Evolutionary conservation across 2,888 invertebrate genomes (phyloP).

Genomic region (Terebella lapidaria): DNA sequence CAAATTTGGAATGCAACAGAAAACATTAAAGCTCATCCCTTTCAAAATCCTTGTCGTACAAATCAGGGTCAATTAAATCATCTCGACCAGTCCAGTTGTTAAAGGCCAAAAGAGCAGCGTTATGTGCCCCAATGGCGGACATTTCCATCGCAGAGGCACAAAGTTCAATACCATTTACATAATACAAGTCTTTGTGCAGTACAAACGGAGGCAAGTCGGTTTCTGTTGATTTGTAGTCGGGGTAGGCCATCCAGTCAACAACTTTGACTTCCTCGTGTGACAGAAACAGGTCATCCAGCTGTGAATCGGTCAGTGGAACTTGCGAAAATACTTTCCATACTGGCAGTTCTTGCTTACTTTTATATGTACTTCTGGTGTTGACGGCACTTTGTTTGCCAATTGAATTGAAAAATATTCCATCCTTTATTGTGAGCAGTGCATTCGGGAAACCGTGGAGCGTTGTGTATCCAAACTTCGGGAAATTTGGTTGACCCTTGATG

Average conservation of each 20-base stretch:
- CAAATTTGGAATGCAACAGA: no score
- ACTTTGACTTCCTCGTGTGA: constrained; percentile 31
- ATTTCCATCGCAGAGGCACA: constrained; percentile 68
- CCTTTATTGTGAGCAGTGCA: constrained; percentile 56
- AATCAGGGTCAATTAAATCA: background rate
- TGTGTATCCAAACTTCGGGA: constrained; percentile 53
- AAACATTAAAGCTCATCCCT: no score
- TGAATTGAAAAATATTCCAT: constrained; percentile 56
- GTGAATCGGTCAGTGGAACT: constrained; percentile 50
- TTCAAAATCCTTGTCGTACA: no score
- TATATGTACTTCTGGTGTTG: constrained; percentile 21
- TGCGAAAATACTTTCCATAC: constrained; percentile 63
- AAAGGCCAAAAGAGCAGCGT: constrained; percentile 59
- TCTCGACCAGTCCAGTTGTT: background rate
- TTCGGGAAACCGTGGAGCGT: constrained; percentile 40
- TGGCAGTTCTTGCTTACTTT: constrained; percentile 15
- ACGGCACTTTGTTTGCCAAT: constrained; percentile 50
- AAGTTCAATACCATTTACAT: constrained; percentile 64
- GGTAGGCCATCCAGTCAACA: constrained; percentile 42
- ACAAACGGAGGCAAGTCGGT: constrained; percentile 55
- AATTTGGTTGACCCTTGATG: constrained; percentile 57
- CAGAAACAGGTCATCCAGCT: constrained; percentile 57
- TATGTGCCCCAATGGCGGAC: constrained; percentile 61
- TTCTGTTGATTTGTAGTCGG: constrained; percentile 38
- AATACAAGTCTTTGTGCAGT: constrained; percentile 58